Base-by-base conservation (phyloP, 2,888 invertebrate genomes). In the Barypeithes pellucidus region DNA sequence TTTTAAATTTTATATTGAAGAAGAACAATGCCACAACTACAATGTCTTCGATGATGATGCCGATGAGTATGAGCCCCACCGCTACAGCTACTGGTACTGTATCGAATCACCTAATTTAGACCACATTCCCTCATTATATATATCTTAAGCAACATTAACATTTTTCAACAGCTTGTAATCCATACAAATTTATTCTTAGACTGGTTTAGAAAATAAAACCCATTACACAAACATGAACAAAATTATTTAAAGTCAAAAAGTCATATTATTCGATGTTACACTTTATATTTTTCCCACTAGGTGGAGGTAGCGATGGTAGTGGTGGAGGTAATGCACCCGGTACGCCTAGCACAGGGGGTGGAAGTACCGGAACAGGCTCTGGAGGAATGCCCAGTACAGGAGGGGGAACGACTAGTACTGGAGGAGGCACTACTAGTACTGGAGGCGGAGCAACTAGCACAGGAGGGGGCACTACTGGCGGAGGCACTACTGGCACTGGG, bases 1-100 rank as follows among this genome's bases (percentile, higher is more conserved):
- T 20, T 5, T 41, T n/a, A 16, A 57, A 9, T 9, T 18, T 60
- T 61, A 11, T 61, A 29, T 61, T 61, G 16, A 43, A 61, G 59
- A 22, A 20, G 18, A 57, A 57, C 20, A 67, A 57, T 68, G 24
- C 54, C 7, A 61, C 67, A 14, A 82, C 83, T 7, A 82, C 84
- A 5, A 73, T 82, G 9, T 77, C 79, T 12, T 80, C 83, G 72
- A 86, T 85, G 81, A 84, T 87, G 85, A 86, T 87, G 83, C 86
- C 87, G 0, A 86, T 87, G 86, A 84, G 83, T 77, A 83, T 85
- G 83, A 81, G 79, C 75, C 83, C 83, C 20, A 83, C 84, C 45
- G 82, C 88, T 1, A 89, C 89, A 29, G 88, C 87, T 54, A 85
- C 86, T 9, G 87, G 88, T 67, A 72, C 5, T 47, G 20, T 20